Base-by-base conservation (phyloP, 2,113 vertebrate genomes). In the Cavia aperea region DNA sequence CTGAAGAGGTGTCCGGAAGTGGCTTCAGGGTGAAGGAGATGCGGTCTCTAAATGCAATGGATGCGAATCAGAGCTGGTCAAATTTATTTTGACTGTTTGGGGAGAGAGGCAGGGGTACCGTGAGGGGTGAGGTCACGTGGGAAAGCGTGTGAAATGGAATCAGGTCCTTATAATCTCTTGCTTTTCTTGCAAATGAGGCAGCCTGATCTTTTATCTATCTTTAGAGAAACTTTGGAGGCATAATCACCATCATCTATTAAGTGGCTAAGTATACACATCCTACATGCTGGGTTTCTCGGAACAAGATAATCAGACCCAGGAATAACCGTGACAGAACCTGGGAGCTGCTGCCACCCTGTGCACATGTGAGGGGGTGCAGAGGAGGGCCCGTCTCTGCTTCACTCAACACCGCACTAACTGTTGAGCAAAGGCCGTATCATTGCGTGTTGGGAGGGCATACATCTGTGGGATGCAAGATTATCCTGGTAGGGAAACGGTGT, bases 301-400 rank as follows among this genome's bases (percentile, higher is more conserved):
- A 91, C 54, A 73, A 89, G 86, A 89, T 92, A 75, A 81, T 90
- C 86, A 90, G 83, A 90, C 54, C 36, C 54, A 82, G 82, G 82
- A 88, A 81, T 36, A 81, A 31, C 31, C 70, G 24, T 29, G 81
- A 49, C 73, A 88, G 58, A 93, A 66, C 15, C 66, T 73, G 75
- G 79, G 26, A 31, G 88, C 79, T 86, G n/a, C 29, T 43, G 73
- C 1, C 14, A 58, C 79, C 84, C 39, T 4, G 10, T 26, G 73
- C 81, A 72, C 43, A 79, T 15, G 2, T 43, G 51, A 65, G 4
- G 10, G 63, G 46, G 65, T 2, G 0, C 1, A 9, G 58, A 68
- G n/a, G 77, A 54, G 29, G 39, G 24, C 43, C 26, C 4, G 2
- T 5, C 26, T 81, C 77, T 70, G 72, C 43, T 7, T 16, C 21